A percentile compares a stretch with the other conserved stretches of the same genome.
Evolutionary conservation across 2,797 vertebrate genomes (phyloP).

Genomic region (Falco rusticolus): DNA sequence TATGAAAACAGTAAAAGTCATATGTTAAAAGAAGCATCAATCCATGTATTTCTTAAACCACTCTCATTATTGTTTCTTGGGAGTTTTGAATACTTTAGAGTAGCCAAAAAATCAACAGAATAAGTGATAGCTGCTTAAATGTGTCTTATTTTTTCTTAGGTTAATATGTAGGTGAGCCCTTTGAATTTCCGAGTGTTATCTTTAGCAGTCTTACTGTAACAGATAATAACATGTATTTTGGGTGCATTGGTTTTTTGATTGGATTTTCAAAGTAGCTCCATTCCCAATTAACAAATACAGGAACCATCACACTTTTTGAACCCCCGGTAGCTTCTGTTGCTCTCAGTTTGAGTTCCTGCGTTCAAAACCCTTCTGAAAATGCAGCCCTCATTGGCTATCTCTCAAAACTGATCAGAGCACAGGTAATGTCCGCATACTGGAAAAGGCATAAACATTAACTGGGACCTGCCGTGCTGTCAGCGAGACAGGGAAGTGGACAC

Average conservation of each 20-base stretch:
- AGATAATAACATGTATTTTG: not conserved
- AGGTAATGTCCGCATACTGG: not conserved
- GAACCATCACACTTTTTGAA: not conserved
- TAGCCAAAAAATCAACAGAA: not conserved
- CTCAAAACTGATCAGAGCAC: not conserved
- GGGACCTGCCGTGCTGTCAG: not conserved
- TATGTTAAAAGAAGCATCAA: not conserved
- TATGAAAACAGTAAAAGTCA: not conserved
- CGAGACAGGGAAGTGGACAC: not conserved
- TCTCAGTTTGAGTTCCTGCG: not conserved
- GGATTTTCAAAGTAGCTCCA: not conserved
- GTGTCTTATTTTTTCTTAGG: not conserved
- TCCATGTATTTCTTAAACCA: not conserved
- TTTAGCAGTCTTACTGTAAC: not conserved
- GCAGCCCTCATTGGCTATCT: rapidly evolving
- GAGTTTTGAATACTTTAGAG: not conserved
- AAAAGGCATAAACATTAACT: not conserved
- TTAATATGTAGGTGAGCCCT: not conserved
- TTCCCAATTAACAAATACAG: not conserved
- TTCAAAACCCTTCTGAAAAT: not conserved
- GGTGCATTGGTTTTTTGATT: not conserved
- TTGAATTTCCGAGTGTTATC: not conserved
- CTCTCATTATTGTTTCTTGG: not conserved
- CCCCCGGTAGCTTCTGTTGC: not conserved
- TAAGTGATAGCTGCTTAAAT: not conserved